phyloP scores from a whole-genome alignment of 2,113 vertebrate genomes.

The Hypomesus transpacificus region DNA sequence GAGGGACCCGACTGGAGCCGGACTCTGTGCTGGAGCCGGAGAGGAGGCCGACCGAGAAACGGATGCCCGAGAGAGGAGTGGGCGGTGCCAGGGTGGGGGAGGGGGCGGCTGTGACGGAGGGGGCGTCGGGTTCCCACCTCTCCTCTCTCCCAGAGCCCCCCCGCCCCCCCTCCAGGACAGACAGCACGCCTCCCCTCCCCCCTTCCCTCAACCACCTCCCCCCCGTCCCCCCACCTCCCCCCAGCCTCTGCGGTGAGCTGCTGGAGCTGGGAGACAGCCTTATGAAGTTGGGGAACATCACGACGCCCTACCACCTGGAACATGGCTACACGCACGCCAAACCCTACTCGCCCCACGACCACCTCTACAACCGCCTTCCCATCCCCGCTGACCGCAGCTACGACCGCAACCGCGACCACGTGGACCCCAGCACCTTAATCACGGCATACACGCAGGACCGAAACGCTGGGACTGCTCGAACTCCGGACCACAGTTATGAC shows the following conservation, averaged over 20 bases:
- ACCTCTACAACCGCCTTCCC: not conserved
- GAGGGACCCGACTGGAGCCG: conserved; percentile 34
- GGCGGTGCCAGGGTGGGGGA: conserved; percentile 70
- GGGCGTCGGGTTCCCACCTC: conserved; percentile 91
- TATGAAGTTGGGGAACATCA: conserved; percentile 79
- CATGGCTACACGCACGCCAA: not conserved
- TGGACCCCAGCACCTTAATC: conserved; percentile 33
- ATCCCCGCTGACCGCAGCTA: conserved; percentile 4
- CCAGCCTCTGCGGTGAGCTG: conserved; percentile 83
- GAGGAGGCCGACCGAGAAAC: not conserved
- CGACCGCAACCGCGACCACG: conserved; percentile 45
- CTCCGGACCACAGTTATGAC: conserved; percentile 24
- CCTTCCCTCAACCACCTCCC: conserved; percentile 36
- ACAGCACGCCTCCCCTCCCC: conserved; percentile 73
- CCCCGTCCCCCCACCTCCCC: conserved; percentile 67
- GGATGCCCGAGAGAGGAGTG: not conserved
- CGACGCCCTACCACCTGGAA: conserved; percentile 73
- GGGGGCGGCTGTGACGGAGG: conserved; percentile 78
- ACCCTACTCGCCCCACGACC: not conserved
- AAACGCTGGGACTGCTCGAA: conserved; percentile 27
- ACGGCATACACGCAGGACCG: conserved; percentile 40
- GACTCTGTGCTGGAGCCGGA: too few relatives aligned
- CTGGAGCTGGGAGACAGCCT: conserved; percentile 87
- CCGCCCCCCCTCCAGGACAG: conserved; percentile 15
- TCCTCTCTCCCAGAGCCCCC: conserved; percentile 83